Evolutionary conservation across 2,888 invertebrate genomes (phyloP).

Genomic region (Acleris holmiana): DNA sequence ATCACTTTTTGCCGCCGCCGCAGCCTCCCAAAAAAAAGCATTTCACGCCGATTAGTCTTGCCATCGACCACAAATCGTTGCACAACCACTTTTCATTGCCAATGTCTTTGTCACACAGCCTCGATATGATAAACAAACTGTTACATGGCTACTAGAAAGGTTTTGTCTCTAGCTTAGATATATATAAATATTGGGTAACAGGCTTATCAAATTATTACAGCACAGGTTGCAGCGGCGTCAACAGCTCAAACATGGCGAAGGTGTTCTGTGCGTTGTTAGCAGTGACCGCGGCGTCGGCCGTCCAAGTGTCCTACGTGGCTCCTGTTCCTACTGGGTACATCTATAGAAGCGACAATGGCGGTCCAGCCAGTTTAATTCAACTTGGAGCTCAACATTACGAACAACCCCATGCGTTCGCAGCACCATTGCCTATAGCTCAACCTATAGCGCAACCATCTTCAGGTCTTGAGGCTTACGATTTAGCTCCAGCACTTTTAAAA

Average conservation of each 20-base stretch:
- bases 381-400: constrained; percentile 66
- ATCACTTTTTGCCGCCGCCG: constrained; percentile 39
- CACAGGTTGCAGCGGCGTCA: constrained; percentile 60
- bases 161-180: constrained; percentile 71
- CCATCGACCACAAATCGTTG: constrained; percentile 59
- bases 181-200: constrained; percentile 82
- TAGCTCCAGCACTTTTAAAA: constrained; percentile 65
- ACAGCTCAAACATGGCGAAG: constrained; percentile 65
- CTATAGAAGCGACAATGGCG: constrained; percentile 77
- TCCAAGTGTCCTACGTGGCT: constrained; percentile 71
- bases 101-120: constrained; percentile 78
- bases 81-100: constrained; percentile 71
- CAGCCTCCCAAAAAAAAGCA: constrained; percentile 57
- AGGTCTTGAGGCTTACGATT: constrained; percentile 61
- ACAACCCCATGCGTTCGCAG: constrained; percentile 60
- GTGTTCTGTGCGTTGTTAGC: constrained; percentile 59
- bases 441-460: constrained; percentile 60
- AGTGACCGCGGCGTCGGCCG: constrained; percentile 56
- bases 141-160: constrained; percentile 79
- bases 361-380: constrained; percentile 76
- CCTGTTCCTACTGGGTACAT: constrained; percentile 83
- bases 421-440: constrained; percentile 58
- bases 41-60: constrained; percentile 63
- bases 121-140: constrained; percentile 76
- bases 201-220: constrained; percentile 73